A percentile compares a stretch with the other conserved stretches of the same genome.
Conservation (phyloP, 2,888 invertebrate species). For the Ariolimax columbianus region DNA sequence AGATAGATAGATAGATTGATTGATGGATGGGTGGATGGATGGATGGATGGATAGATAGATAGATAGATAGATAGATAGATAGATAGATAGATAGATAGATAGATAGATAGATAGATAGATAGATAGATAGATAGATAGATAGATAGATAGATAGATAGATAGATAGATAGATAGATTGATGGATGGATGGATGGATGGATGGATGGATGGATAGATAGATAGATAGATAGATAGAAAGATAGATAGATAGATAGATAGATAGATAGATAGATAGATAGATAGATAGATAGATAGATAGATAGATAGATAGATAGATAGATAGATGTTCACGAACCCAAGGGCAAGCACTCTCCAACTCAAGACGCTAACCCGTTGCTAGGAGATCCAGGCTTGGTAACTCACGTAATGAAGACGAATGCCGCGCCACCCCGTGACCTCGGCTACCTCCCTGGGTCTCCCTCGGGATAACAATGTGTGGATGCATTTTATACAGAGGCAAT, state of each 20-base stretch:
- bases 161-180: background rate
- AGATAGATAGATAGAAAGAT: too few relatives aligned
- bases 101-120: background rate
- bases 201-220: too few relatives aligned
- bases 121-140: background rate
- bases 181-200: too few relatives aligned
- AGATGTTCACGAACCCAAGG: background rate
- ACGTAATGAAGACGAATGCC: background rate
- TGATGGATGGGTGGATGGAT: too few relatives aligned
- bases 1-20: too few relatives aligned
- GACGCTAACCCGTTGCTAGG: background rate
- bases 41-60: too few relatives aligned
- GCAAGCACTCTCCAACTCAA: background rate
- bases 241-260: too few relatives aligned
- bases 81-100: background rate
- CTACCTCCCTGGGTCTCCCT: background rate
- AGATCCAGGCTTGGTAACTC: background rate
- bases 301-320: background rate
- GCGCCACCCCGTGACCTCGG: background rate
- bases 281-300: background rate
- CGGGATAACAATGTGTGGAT: constrained; percentile 13
- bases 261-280: background rate
- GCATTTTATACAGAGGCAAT: background rate
- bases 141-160: background rate
- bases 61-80: too few relatives aligned